phyloP scores from a whole-genome alignment of 2,888 invertebrate genomes.

The Ecliptopera silaceata region DNA sequence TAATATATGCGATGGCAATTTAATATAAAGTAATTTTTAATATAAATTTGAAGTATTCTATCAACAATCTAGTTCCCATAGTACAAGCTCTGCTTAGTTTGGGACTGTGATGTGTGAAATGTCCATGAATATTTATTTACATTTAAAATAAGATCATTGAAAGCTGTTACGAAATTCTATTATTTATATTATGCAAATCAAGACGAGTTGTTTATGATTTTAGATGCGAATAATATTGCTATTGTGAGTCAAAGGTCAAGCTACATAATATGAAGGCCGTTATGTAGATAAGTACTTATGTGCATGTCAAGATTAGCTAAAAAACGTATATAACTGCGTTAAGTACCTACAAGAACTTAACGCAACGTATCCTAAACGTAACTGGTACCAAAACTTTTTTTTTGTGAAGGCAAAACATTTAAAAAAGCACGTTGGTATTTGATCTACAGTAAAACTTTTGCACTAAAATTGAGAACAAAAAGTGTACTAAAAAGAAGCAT shows the following conservation, averaged over 20 bases:
- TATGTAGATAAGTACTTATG: background rate
- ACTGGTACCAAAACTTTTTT: background rate
- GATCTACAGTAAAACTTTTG: background rate
- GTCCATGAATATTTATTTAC: no score
- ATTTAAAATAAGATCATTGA: no score
- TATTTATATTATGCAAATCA: background rate
- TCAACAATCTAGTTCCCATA: no score
- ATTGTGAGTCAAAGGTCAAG: background rate
- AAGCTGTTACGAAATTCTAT: no score
- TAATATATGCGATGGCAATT: no score
- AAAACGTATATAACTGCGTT: no score
- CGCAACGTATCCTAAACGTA: background rate
- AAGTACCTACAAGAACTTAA: background rate
- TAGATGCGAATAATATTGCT: background rate
- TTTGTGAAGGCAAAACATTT: background rate
- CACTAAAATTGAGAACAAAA: conserved; percentile 24
- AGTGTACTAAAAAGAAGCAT: conserved; percentile 56
- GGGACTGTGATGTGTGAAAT: no score
- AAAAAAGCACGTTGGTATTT: background rate
- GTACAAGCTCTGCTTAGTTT: no score
- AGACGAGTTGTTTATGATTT: background rate
- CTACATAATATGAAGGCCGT: background rate
- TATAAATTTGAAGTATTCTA: no score
- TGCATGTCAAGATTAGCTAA: background rate
- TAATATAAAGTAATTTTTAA: no score